Base-by-base conservation (phyloP, 2,888 invertebrate species). In the Chrysolina americana region DNA sequence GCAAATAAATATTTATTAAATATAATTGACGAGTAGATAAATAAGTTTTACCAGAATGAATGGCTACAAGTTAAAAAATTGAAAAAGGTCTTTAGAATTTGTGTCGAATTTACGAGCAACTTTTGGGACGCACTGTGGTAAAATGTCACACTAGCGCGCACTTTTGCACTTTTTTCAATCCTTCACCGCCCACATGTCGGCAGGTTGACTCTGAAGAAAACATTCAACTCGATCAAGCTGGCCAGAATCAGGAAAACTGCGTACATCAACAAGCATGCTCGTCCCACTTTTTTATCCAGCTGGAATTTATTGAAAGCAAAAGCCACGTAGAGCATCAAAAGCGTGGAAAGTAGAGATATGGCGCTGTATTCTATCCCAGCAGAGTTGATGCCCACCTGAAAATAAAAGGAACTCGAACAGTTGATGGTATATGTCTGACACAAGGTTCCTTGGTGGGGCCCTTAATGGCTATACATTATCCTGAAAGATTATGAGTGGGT, bases 301-400 rank as follows among this genome's bases (percentile, higher is more conserved):
- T 94, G 93, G 89, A 96, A 96, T 89, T 94, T 94, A 89, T 96
- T 96, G 86, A 94, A 90, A 86, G 94, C 94, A 86, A 98, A 94
- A 76, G 95, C 94, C 81, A 94, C 89, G 88, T 96, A 95, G 80
- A 98, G 91, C 86, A 97, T 90, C 85, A 96, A 90, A 68, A 98
- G 90, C 2, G 97, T 96, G 65, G 95, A 95, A 77, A 98, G 90
- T 81, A 98, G 89, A 44, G 96, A 96, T 84, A 97, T 95, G 71
- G 96, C 94, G 78, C 96, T 96, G 89, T 97, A 98, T 85, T 96
- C 95, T 81, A 98, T 89, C 5, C 97, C 97, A 83, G 95, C 94
- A 56, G 97, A 97, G 88, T 96, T 96, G 85, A 98, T 97, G 83
- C 94, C 93, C 84, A 96, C 93, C 90, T 93, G 88, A 82, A 10